A percentile compares a stretch with the other conserved stretches of the same genome.
Conservation (phyloP, 2,797 vertebrate genomes). For the Alouatta caraya region DNA sequence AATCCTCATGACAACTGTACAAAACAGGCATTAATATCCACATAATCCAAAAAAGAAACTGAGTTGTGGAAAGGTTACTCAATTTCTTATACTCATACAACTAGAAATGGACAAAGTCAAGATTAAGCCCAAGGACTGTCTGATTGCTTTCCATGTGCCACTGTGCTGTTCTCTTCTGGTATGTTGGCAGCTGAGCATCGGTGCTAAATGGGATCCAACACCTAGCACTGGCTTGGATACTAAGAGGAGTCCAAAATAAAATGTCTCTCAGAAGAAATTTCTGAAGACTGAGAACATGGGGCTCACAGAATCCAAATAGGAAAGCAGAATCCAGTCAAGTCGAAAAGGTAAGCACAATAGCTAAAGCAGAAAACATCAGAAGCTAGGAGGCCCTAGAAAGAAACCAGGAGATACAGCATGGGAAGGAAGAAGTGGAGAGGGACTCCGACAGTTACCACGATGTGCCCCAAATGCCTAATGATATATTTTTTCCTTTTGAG, state of each 20-base stretch:
- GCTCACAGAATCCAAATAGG: background rate
- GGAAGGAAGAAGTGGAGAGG: background rate
- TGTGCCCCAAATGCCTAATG: background rate
- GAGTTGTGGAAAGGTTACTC: background rate
- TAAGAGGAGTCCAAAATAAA: background rate
- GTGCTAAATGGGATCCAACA: background rate
- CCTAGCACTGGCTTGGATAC: background rate
- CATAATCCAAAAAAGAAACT: background rate
- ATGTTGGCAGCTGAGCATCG: background rate
- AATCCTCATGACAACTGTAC: background rate
- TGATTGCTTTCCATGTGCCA: background rate
- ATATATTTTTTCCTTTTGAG: background rate
- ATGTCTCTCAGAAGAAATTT: background rate
- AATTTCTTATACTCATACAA: background rate
- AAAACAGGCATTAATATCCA: background rate
- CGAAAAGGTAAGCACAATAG: background rate
- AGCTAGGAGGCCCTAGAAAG: background rate
- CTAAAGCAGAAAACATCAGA: background rate
- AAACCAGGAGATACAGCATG: background rate
- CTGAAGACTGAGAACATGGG: background rate
- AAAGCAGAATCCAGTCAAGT: background rate
- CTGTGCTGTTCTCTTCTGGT: background rate
- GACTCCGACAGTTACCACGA: background rate
- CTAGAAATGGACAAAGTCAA: background rate
- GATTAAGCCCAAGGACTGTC: background rate